These are phyloP conservation scores for Pasiphila rectangulata DNA, from an alignment of 2,888 invertebrate species.

Conservation along the genomic window DNA sequence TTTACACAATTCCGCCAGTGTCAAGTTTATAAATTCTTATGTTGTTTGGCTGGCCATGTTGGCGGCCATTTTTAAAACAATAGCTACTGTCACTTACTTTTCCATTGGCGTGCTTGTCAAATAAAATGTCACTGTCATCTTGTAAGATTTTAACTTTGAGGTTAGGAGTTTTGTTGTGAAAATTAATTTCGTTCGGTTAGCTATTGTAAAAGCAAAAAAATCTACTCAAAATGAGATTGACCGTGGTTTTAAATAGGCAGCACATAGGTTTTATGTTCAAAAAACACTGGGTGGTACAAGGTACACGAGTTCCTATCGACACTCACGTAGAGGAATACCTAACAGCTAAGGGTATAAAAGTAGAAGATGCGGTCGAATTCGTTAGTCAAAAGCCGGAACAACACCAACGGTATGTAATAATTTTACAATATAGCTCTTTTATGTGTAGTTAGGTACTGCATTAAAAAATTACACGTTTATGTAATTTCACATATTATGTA, in stretches of 20 bases:
- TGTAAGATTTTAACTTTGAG: neutral
- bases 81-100: no score
- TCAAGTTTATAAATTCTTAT: no score
- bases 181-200: neutral
- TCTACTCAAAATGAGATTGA: slow-evolving; percentile 83
- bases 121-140: neutral
- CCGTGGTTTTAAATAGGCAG: slow-evolving; percentile 82
- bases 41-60: no score
- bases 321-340: slow-evolving; percentile 79
- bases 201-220: neutral
- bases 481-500: neutral
- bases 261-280: slow-evolving; percentile 87
- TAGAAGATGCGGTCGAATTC: slow-evolving; percentile 83
- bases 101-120: no score
- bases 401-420: slow-evolving; percentile 49
- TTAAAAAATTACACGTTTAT: no score
- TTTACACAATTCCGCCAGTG: no score
- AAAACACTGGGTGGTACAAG: slow-evolving; percentile 86
- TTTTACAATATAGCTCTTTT: no score
- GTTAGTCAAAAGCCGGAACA: slow-evolving; percentile 62
- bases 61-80: no score
- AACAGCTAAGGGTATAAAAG: slow-evolving; percentile 77
- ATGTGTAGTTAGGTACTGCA: no score
- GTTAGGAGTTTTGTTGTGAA: neutral
- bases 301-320: slow-evolving; percentile 80